These are phyloP conservation scores for Antechinus stuartii DNA, from an alignment of 2,113 vertebrate genomes.

Conservation along the genomic window DNA sequence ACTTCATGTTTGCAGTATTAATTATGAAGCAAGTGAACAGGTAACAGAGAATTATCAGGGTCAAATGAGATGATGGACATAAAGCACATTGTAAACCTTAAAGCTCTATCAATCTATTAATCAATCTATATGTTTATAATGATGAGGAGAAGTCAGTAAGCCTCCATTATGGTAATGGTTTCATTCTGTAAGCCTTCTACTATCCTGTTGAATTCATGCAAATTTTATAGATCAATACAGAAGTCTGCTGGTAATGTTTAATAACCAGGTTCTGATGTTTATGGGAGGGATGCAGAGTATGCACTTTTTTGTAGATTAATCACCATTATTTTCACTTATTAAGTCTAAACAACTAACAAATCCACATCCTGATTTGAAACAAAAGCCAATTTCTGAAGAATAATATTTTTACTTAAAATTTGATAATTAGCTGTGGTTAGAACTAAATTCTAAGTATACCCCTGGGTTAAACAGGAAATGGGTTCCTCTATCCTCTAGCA, in stretches of 20 bases:
- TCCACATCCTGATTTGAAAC: background rate
- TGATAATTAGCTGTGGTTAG: background rate
- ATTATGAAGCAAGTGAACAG: background rate
- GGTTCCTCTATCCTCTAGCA: background rate
- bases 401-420: background rate
- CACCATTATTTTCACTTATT: background rate
- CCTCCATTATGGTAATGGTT: background rate
- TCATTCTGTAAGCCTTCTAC: background rate
- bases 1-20: background rate
- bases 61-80: background rate
- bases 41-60: background rate
- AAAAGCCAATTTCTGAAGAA: background rate
- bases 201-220: background rate
- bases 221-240: background rate
- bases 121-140: too few species aligned
- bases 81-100: background rate
- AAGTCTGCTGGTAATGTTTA: background rate
- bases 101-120: background rate
- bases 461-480: background rate
- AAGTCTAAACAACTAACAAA: background rate
- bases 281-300: fast-evolving
- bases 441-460: background rate
- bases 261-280: background rate
- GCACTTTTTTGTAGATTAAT: background rate
- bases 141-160: background rate